Conservation (phyloP, 2,888 invertebrate species). For the Ernsta delagoae region DNA sequence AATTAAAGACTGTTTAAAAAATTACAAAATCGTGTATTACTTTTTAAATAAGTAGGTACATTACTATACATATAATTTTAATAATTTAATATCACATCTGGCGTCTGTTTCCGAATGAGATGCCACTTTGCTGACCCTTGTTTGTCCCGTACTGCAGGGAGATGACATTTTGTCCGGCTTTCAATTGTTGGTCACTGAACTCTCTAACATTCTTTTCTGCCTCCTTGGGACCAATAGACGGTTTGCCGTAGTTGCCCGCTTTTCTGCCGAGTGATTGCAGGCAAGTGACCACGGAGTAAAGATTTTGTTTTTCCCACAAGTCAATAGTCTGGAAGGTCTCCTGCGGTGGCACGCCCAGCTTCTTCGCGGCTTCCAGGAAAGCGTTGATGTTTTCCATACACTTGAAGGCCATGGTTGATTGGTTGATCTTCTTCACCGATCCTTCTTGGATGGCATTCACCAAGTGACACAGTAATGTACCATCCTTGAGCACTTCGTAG, state of each 20-base stretch:
- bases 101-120: constrained; percentile 97
- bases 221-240: constrained; percentile 97
- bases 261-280: constrained; percentile 97
- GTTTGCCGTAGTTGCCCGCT: constrained; percentile 92
- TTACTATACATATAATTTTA: constrained; percentile 43
- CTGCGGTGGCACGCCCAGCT: constrained; percentile 95
- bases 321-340: constrained; percentile 99
- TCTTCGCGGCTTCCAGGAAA: constrained; percentile 93
- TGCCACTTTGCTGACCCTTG: constrained; percentile 97
- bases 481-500: constrained; percentile 95
- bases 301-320: constrained; percentile 97
- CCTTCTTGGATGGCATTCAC: constrained; percentile 94
- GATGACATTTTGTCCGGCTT: constrained; percentile 96
- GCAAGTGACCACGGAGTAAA: constrained; percentile 98
- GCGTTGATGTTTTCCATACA: constrained; percentile 99
- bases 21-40: constrained; percentile 66
- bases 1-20: constrained; percentile 47
- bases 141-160: constrained; percentile 98
- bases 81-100: constrained; percentile 90
- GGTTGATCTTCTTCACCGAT: constrained; percentile 96
- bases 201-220: constrained; percentile 96
- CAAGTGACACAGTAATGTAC: constrained; percentile 94
- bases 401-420: constrained; percentile 96
- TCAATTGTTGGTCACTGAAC: constrained; percentile 96
- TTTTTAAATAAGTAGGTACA: constrained; percentile 45